Base-by-base conservation (phyloP, 2,888 invertebrate genomes). In the Scaptomyza caliginosa region DNA sequence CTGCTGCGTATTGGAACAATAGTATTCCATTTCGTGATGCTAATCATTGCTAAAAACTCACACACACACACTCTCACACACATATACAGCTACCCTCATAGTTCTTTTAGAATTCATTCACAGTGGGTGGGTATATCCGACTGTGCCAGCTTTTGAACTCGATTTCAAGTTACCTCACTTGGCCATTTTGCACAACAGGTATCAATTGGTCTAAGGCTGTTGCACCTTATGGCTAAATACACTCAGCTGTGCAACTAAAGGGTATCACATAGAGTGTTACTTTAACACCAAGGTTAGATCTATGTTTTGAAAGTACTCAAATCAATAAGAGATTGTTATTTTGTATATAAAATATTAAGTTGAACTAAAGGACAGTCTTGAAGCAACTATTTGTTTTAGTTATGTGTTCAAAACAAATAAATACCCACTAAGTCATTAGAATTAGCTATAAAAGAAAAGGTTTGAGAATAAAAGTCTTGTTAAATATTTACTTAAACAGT, bases 1-100 rank as follows among this genome's bases (percentile, higher is more conserved):
- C 65, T 56, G 76, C 71, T 78, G 85, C 87, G 80, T 83, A 87
- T 87, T 87, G 83, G 77, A 86, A 83, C 88, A 83, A 83, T 79
- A 58, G 76, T 82, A 79, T 85, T 67, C 65, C 63, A 69, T 86
- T 86, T 75, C 64, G 67, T 82, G 81, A 86, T 81, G 87, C 87
- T 81, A 81, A 81, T 81, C 81, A 81, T 75, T 81, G 81, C 81
- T 66, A 82, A 86, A 81, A 81, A 49, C 54, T 32, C 67, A 40
- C 50, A 39, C 16, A 32, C 42, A 45, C 26, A 39, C 65, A 60
- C 51, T 21, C 32, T n/a, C 46, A 21, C 16, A 26, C 16, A 21
- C 8, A 48, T 21, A n/a, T 48, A 49, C 49, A 74, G 54, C 72
- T 54, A 76, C 74, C 74, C 77, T 80, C 66, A 28, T 23, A 1